These are phyloP conservation scores for Cheumatopsyche charites DNA, from an alignment of 1,140 invertebrate genomes.

Conservation along the genomic window DNA sequence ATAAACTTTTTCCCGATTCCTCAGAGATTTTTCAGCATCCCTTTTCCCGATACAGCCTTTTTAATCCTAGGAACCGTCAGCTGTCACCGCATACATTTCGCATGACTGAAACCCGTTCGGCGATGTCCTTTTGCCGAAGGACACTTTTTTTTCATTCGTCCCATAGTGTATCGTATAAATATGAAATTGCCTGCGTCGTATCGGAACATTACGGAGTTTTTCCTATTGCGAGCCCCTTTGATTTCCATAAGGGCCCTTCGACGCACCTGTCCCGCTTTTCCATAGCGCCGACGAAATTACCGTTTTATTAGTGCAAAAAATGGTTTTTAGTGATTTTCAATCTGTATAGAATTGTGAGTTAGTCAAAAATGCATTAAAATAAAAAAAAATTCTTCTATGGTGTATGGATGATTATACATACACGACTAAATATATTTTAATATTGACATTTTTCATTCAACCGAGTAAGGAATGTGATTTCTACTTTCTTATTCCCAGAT, in stretches of 20 bases:
- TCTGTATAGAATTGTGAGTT: no score
- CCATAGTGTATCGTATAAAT: slow-evolving; percentile 3
- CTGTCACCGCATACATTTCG: slow-evolving; percentile 41
- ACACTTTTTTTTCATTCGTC: slow-evolving; percentile 15
- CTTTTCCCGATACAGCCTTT: slow-evolving; percentile 20
- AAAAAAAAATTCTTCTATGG: no score
- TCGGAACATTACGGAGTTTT: slow-evolving; percentile 26
- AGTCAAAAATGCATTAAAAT: no score
- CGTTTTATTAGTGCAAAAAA: slow-evolving; percentile 8
- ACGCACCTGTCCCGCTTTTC: slow-evolving; percentile 12
- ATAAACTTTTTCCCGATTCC: neutral
- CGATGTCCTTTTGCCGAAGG: no score
- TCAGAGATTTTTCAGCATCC: neutral
- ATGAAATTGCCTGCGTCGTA: slow-evolving; percentile 12
- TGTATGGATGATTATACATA: no score
- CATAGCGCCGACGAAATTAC: slow-evolving; percentile 2
- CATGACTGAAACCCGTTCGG: slow-evolving; percentile 26
- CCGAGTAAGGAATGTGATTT: no score
- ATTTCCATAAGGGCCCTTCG: slow-evolving; percentile 35
- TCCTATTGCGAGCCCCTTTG: slow-evolving; percentile 32
- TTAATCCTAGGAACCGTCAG: slow-evolving; percentile 37
- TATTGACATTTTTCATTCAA: no score
- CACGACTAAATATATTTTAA: no score
- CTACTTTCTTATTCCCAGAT: no score
- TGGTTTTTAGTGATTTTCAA: no score